Evolutionary conservation across 2,113 vertebrate genomes (phyloP).

Genomic region (pig (Sus scrofa)): T2T-Sscrofa CM000817.6:85816501-85817000

Average conservation of each 20-base stretch:
- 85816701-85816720: fast-evolving
- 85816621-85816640: neutral
- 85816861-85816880: neutral
- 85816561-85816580: neutral
- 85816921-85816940: neutral
- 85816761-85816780: neutral
- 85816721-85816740: neutral
- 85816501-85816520: neutral
- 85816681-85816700: fast-evolving
- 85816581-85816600: neutral
- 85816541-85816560: neutral
- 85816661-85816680: fast-evolving
- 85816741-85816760: neutral
- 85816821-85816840: neutral
- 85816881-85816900: neutral
- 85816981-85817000: too few species aligned
- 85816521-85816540: neutral
- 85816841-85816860: neutral
- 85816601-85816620: neutral
- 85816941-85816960: neutral
- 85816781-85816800: neutral
- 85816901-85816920: neutral
- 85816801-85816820: fast-evolving
- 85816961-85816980: neutral
- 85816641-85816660: neutral